Percentiles rank a stretch among this genome's conserved stretches.
Evolutionary conservation across 64 coral and sea anemone genomes (phyloP).

Genomic region (Pachyseris speciosa): DNA sequence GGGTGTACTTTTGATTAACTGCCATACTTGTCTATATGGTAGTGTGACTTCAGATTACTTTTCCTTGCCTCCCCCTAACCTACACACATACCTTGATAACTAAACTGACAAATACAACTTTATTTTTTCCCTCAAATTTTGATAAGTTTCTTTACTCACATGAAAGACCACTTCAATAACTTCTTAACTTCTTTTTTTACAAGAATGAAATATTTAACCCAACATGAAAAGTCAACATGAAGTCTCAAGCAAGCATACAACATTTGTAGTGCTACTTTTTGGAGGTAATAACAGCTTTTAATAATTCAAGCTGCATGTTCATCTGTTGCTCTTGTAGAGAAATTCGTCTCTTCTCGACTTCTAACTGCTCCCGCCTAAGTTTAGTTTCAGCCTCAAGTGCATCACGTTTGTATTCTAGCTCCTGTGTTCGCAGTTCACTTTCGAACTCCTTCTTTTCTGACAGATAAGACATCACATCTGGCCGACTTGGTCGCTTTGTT

Average conservation of each 20-base stretch:
- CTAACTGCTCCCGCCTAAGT: conserved; percentile 44
- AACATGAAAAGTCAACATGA: conserved; percentile 52
- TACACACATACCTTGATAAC: conserved; percentile 61
- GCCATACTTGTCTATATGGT: conserved; percentile 59
- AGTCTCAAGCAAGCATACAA: conserved; percentile 28
- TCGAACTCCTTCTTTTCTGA: conserved; percentile 49
- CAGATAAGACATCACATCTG: conserved; percentile 63
- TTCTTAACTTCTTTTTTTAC: conserved; percentile 52
- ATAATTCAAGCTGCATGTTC: conserved; percentile 57
- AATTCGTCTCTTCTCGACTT: conserved; percentile 54
- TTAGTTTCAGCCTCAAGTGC: conserved; percentile 64
- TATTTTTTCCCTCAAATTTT: conserved; percentile 30
- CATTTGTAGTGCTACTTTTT: conserved; percentile 56
- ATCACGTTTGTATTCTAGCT: conserved; percentile 62
- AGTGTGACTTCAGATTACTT: conserved; percentile 74
- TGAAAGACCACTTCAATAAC: conserved; percentile 52
- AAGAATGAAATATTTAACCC: conserved; percentile 57
- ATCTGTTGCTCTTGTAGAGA: conserved; percentile 46
- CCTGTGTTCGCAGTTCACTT: neutral
- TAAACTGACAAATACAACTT: conserved; percentile 45
- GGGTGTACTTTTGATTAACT: conserved; percentile 49
- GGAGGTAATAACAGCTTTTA: conserved; percentile 60
- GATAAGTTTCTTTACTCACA: conserved; percentile 56
- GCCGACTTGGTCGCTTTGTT: conserved; percentile 46
- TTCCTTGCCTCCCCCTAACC: conserved; percentile 59